Evolutionary conservation across 2,113 vertebrate genomes (phyloP).

Genomic region (Ceyx melanurus): DNA sequence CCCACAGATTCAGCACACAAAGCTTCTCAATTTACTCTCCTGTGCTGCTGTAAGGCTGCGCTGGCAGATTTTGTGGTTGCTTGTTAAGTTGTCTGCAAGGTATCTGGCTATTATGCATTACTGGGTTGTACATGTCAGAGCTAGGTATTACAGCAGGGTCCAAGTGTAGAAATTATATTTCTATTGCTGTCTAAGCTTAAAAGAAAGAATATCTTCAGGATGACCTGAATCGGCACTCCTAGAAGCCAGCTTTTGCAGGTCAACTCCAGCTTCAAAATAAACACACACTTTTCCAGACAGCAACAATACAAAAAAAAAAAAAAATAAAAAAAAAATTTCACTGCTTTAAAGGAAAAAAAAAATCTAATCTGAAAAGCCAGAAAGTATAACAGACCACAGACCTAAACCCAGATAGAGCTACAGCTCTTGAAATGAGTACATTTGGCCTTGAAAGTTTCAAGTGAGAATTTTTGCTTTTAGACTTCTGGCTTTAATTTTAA

Average conservation of each 20-base stretch:
- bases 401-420: slow-evolving; percentile 4
- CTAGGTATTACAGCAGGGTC: neutral
- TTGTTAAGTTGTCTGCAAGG: neutral
- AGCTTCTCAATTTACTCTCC: neutral
- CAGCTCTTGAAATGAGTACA: neutral
- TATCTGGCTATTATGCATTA: neutral
- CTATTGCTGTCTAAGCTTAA: neutral
- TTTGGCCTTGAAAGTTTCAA: neutral
- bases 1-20: neutral
- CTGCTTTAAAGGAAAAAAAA: neutral
- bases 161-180: neutral
- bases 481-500: slow-evolving; percentile 16
- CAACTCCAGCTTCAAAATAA: slow-evolving; percentile 22
- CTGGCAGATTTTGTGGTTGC: neutral
- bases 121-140: neutral
- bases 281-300: neutral
- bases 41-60: accelerated
- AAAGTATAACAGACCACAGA: neutral
- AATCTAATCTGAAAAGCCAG: neutral
- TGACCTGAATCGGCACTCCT: slow-evolving; percentile 23
- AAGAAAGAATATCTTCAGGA: slow-evolving; percentile 11
- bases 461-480: neutral
- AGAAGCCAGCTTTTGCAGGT: neutral
- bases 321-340: neutral
- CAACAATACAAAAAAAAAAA: neutral